A percentile compares a stretch with the other conserved stretches of the same genome.
phyloP scores from a whole-genome alignment of 2,113 vertebrate genomes.

The Brachyhypopomus occidentalis region DNA sequence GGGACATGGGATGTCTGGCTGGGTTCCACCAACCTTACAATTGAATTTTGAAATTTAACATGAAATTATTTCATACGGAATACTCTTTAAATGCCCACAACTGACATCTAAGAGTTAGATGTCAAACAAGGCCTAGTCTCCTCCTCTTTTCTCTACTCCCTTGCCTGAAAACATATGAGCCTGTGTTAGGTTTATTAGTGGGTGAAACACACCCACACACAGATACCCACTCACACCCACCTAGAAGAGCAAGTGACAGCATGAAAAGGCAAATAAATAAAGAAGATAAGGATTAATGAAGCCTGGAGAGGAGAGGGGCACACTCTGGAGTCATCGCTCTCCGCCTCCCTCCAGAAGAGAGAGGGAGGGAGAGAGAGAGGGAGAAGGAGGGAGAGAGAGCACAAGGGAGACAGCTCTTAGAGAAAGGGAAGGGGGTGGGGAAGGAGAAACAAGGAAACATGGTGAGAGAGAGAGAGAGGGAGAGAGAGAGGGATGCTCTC shows the following conservation, averaged over 20 bases:
- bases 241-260: constrained; percentile 30
- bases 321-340: constrained; percentile 44
- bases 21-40: too few species aligned
- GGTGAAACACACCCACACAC: constrained; percentile 1
- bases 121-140: background rate
- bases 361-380: background rate
- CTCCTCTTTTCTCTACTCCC: background rate
- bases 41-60: background rate
- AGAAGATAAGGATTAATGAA: constrained; percentile 53
- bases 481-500: constrained; percentile 48
- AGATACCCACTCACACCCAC: background rate
- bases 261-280: constrained; percentile 51
- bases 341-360: constrained; percentile 22
- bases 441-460: constrained; percentile 16
- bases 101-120: background rate
- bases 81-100: background rate
- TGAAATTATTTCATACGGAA: background rate
- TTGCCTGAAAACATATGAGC: constrained; percentile 24
- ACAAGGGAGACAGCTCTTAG: constrained; percentile 17
- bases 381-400: constrained; percentile 23
- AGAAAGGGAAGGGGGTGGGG: constrained; percentile 10
- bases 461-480: background rate
- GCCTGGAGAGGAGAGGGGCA: constrained; percentile 39
- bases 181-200: constrained; percentile 25
- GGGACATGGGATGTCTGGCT: background rate